Conservation (phyloP, 2,888 invertebrate genomes). For the Lycia hirtaria region DNA sequence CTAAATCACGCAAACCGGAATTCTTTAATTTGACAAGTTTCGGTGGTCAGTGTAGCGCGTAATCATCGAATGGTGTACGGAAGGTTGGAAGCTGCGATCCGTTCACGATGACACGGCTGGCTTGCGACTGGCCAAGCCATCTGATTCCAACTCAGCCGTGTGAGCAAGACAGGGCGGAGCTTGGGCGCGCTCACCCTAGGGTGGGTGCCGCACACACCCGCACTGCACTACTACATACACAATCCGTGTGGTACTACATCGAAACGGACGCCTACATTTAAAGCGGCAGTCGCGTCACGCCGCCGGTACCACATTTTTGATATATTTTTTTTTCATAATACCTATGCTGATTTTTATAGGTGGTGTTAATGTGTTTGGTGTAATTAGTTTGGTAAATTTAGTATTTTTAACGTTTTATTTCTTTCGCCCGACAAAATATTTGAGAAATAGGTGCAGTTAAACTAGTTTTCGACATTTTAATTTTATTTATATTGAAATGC, state of each 20-base stretch:
- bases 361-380: slow-evolving; percentile 19
- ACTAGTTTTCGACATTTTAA: too few species aligned
- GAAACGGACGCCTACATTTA: slow-evolving; percentile 36
- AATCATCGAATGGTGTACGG: slow-evolving; percentile 81
- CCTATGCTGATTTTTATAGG: slow-evolving; percentile 33
- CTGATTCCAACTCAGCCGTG: slow-evolving; percentile 85
- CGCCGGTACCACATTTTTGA: slow-evolving; percentile 41
- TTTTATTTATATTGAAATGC: too few species aligned
- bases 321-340: too few species aligned
- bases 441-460: too few species aligned
- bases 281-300: slow-evolving; percentile 39
- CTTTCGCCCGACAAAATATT: too few species aligned
- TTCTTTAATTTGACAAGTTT: slow-evolving; percentile 81
- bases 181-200: slow-evolving; percentile 67
- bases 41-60: slow-evolving; percentile 79
- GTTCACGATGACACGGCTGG: slow-evolving; percentile 84
- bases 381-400: not conserved
- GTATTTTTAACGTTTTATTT: not conserved
- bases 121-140: slow-evolving; percentile 84
- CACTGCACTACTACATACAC: slow-evolving; percentile 48
- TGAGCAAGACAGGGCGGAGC: slow-evolving; percentile 82
- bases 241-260: slow-evolving; percentile 31
- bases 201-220: slow-evolving; percentile 73
- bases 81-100: slow-evolving; percentile 76
- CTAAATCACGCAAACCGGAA: slow-evolving; percentile 62